Conservation (phyloP, 2,888 invertebrate species). For the Mythimna loreyi region DNA sequence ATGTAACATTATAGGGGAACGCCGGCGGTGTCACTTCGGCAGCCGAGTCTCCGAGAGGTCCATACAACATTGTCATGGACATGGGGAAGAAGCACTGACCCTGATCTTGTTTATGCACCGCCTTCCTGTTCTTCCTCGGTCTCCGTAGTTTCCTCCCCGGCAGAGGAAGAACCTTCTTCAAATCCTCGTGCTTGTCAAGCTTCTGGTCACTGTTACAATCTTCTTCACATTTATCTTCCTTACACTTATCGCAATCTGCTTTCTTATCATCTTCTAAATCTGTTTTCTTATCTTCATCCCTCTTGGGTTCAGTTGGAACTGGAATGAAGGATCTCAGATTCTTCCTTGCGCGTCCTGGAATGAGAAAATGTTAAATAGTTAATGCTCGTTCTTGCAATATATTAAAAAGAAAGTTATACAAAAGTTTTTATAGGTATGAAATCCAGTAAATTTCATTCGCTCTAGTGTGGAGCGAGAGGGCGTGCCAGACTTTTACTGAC, state of each 20-base stretch:
- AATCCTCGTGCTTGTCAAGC: constrained; percentile 79
- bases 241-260: constrained; percentile 79
- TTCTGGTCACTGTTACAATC: constrained; percentile 77
- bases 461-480: no score
- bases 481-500: no score
- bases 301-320: constrained; percentile 80
- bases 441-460: no score
- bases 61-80: constrained; percentile 97
- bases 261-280: constrained; percentile 79
- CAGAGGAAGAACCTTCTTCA: constrained; percentile 74
- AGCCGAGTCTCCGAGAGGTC: constrained; percentile 93
- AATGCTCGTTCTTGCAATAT: background rate
- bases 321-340: constrained; percentile 86
- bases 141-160: constrained; percentile 76
- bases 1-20: constrained; percentile 97
- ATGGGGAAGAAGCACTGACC: constrained; percentile 93
- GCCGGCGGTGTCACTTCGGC: constrained; percentile 86
- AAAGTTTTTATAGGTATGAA: no score
- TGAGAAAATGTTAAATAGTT: constrained; percentile 12
- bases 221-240: constrained; percentile 80
- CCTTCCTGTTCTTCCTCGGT: constrained; percentile 85
- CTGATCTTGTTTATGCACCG: constrained; percentile 81
- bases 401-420: background rate
- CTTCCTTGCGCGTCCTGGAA: constrained; percentile 85
- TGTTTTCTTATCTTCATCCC: constrained; percentile 82